These are phyloP conservation scores for Phortica variegata DNA, from an alignment of 1,140 invertebrate species.

Conservation along the genomic window DNA sequence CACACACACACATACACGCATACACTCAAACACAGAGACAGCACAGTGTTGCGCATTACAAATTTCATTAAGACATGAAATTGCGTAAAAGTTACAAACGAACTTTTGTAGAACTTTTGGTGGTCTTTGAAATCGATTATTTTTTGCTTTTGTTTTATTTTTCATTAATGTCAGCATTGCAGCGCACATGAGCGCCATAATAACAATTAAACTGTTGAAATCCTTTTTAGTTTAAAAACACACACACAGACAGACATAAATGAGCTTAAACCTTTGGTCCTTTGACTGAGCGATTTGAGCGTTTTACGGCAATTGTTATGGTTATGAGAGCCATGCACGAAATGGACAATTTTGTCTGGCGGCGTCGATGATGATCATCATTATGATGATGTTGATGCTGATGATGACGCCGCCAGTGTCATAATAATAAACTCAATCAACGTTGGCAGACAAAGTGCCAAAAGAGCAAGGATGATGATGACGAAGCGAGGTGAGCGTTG, in stretches of 20 bases:
- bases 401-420: constrained; percentile 21
- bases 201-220: constrained; percentile 54
- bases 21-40: constrained; percentile 8
- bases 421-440: background rate
- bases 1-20: constrained; percentile 15
- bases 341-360: constrained; percentile 47
- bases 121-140: no score
- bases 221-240: constrained; percentile 40
- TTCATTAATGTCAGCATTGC: no score
- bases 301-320: constrained; percentile 55
- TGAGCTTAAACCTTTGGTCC: no score
- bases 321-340: constrained; percentile 55
- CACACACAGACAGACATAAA: constrained; percentile 13
- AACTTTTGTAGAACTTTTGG: constrained; percentile 34
- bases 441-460: no score
- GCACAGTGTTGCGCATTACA: background rate
- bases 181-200: no score
- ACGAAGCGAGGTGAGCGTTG: no score
- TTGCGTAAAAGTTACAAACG: constrained; percentile 13
- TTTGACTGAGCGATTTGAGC: constrained; percentile 36
- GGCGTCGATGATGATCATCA: background rate
- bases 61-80: constrained; percentile 4
- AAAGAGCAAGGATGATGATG: constrained; percentile 40
- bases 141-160: no score
- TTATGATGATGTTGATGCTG: constrained; percentile 30